phyloP scores from a whole-genome alignment of 2,888 invertebrate genomes.

The Nymphalis polychloros region DNA sequence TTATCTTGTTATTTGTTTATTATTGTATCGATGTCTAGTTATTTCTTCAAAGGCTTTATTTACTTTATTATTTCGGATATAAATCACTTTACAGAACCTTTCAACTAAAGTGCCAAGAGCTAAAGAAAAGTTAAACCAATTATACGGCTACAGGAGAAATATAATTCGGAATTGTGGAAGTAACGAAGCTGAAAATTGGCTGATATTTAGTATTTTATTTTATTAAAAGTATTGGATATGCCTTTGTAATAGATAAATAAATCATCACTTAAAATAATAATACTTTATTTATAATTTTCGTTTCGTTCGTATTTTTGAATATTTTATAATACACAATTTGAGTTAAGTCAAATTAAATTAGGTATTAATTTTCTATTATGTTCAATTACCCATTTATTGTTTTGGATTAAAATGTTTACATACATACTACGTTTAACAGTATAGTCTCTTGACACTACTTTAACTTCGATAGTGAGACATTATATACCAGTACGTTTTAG shows the following conservation, averaged over 20 bases:
- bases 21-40: neutral
- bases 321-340: too few species aligned
- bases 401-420: neutral
- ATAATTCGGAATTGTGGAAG: slow-evolving; percentile 43
- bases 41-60: slow-evolving; percentile 45
- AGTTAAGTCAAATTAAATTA: too few species aligned
- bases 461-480: too few species aligned
- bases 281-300: neutral
- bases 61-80: slow-evolving; percentile 49
- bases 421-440: neutral
- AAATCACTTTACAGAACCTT: slow-evolving; percentile 65
- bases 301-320: too few species aligned
- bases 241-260: slow-evolving; percentile 1
- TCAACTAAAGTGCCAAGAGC: slow-evolving; percentile 58
- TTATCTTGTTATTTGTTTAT: neutral
- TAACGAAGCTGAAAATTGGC: slow-evolving; percentile 40
- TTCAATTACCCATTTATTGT: neutral
- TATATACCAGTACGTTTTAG: too few species aligned
- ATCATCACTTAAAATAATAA: neutral
- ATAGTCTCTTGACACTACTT: too few species aligned
- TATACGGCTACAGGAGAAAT: slow-evolving; percentile 47
- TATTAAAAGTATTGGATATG: slow-evolving; percentile 26
- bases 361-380: too few species aligned
- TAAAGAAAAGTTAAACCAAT: slow-evolving; percentile 62
- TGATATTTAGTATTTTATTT: slow-evolving; percentile 30